phyloP scores from a whole-genome alignment of 2,797 vertebrate genomes.

The Craterocephalus amniculus region DNA sequence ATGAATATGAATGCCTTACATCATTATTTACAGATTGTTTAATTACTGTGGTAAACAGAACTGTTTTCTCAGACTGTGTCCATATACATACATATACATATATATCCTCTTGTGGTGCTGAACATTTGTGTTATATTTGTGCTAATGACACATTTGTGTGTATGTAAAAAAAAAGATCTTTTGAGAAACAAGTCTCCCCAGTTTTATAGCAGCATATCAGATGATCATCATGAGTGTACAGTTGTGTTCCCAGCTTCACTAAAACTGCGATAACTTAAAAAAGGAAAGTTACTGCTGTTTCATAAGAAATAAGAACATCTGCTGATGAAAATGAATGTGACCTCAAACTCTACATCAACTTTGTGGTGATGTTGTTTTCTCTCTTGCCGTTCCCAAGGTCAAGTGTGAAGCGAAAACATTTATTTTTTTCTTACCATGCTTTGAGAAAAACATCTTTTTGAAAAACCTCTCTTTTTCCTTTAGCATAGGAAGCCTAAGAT shows the following conservation, averaged over 20 bases:
- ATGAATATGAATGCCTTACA: not conserved
- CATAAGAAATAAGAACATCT: not conserved
- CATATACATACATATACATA: too few species aligned
- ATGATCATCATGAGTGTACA: not conserved
- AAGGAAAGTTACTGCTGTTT: constrained; percentile 7
- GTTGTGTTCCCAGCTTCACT: not conserved
- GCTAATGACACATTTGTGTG: too few species aligned
- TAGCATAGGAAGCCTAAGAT: not conserved
- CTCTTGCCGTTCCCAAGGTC: not conserved
- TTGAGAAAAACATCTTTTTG: not conserved
- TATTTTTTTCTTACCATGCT: not conserved
- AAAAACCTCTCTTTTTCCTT: too few species aligned
- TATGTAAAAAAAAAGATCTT: too few species aligned
- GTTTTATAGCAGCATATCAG: not conserved
- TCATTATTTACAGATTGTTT: not conserved
- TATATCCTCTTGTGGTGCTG: too few species aligned
- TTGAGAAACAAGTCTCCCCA: not conserved
- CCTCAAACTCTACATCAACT: not conserved
- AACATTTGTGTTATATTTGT: too few species aligned
- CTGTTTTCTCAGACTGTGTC: constrained; percentile 7
- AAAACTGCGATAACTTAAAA: constrained; percentile 1
- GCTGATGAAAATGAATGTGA: not conserved
- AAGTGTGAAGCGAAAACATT: not conserved
- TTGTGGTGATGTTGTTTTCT: constrained; percentile 3
- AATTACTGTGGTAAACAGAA: not conserved